Percentiles rank a stretch among this genome's conserved stretches.
Conservation (phyloP, 1,140 invertebrate genomes). For the Euglossa dilemma region DNA sequence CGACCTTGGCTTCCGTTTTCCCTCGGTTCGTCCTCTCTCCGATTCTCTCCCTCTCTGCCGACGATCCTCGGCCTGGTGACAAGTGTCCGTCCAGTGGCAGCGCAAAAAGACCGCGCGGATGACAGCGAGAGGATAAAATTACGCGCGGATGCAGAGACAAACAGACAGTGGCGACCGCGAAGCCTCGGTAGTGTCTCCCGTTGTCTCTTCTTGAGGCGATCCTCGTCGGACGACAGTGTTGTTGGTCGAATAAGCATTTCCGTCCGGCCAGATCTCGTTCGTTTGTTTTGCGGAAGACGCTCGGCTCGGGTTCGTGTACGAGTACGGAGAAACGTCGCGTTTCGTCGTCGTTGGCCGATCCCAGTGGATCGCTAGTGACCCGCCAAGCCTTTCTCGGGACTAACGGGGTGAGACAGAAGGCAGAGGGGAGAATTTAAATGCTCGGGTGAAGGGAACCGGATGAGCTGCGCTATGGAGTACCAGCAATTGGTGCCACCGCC, state of each 20-base stretch:
- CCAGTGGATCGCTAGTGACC: too few species aligned
- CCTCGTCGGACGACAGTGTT: not conserved
- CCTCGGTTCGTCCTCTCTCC: not conserved
- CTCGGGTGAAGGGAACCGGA: constrained; percentile 59
- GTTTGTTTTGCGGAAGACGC: not conserved
- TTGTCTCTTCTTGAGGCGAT: not conserved
- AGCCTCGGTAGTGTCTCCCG: constrained; percentile 33
- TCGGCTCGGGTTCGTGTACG: too few species aligned
- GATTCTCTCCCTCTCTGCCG: constrained; percentile 11
- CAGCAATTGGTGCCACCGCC: constrained; percentile 81
- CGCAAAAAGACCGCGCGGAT: not conserved
- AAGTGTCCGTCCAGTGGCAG: constrained; percentile 4
- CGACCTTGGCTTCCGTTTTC: not conserved
- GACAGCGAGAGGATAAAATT: not conserved
- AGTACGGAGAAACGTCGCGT: too few species aligned
- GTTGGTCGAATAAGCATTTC: too few species aligned
- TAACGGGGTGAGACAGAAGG: constrained; percentile 10
- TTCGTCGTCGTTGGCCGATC: too few species aligned
- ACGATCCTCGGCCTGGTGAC: not conserved
- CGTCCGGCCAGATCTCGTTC: not conserved
- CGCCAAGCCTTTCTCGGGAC: not conserved
- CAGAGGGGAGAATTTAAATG: constrained; percentile 56
- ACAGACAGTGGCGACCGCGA: not conserved
- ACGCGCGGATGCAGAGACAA: not conserved
- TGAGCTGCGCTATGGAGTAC: constrained; percentile 81